Evolutionary conservation across 2,113 vertebrate genomes (phyloP), one percentile per base, ranked within the genome.

Genomic region (Cariama cristata): DNA sequence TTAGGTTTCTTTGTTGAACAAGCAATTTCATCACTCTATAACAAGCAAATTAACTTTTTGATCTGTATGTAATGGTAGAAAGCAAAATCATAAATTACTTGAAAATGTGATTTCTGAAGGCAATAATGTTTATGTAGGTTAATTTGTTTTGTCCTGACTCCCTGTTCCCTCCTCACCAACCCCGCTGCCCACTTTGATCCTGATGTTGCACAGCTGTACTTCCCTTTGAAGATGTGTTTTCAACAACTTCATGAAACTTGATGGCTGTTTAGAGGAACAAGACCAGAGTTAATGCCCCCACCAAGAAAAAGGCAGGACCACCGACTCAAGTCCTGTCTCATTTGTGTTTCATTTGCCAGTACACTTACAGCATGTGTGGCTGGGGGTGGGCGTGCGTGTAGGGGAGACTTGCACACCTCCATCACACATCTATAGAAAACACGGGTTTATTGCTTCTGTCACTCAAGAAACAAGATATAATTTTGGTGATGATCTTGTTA

Each of bases 381-480:
- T 80, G 55, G 62, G 45, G 19, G 26, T 0, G 1, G 13, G 28
- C 2, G 1, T 6, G 24, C 3, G 0, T 21, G 12, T 33, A n/a
- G 50, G 28, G 58, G 16, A 68, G 23, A 12, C 30, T 88, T 83
- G 17, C 19, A 14, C 20, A 6, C 3, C 2, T 82, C 44, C 20
- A 15, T 79, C 62, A n/a, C 16, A 9, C 2, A 2, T 59, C 49
- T 38, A 3, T 24, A 62, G 50, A 62, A 76, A 75, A 52, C 19
- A 50, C 21, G 67, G 38, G 18, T 75, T 79, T 92, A 59, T 75
- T 82, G 56, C 42, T 88, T 82, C 64, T 92, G 47, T 19, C n/a
- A 32, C 38, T 90, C n/a, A 59, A 82, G 42, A 92, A 81, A 81
- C 17, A 74, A 53, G 47, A 32, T n/a, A 10, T 8, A 13, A 72